Percentiles rank a stretch among this genome's conserved stretches.
phyloP scores from a whole-genome alignment of 1,140 invertebrate species.

The Conopomorpha cramerella region DNA sequence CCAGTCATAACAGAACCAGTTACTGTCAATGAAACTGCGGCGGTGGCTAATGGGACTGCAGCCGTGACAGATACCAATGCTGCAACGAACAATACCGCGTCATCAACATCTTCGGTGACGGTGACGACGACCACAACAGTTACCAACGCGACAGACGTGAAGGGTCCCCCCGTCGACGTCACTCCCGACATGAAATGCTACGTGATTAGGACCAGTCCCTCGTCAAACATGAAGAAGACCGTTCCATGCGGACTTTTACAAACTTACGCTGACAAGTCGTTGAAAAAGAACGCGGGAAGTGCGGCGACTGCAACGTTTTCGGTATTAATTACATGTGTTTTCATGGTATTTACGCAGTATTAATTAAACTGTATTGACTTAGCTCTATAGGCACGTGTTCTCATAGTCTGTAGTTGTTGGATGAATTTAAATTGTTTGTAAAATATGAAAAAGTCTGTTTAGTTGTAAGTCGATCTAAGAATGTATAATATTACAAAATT shows the following conservation, averaged over 20 bases:
- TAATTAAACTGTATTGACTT: no score
- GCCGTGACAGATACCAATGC: constrained; percentile 9
- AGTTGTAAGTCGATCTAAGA: no score
- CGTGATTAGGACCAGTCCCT: constrained; percentile 27
- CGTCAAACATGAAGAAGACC: constrained; percentile 25
- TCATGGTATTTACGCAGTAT: constrained; percentile 18
- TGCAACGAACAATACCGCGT: constrained; percentile 7
- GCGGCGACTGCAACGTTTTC: constrained; percentile 23
- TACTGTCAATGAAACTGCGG: no score
- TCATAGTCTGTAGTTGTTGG: no score
- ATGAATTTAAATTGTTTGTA: no score
- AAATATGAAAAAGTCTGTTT: no score
- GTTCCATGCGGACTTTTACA: constrained; percentile 39
- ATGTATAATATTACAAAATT: no score
- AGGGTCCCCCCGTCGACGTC: constrained; percentile 34
- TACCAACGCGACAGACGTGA: constrained; percentile 34
- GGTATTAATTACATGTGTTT: constrained; percentile 17
- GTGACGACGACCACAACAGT: constrained; percentile 40
- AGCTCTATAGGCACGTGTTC: no score
- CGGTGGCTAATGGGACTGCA: constrained; percentile 12
- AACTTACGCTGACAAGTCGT: constrained; percentile 34
- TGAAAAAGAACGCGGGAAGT: constrained; percentile 28
- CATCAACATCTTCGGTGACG: constrained; percentile 22
- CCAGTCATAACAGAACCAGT: no score
- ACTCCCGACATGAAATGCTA: constrained; percentile 46